Percentiles rank a stretch among this genome's conserved stretches.
Evolutionary conservation across 2,888 invertebrate species (phyloP).

Genomic region (Drosophila birchii): DNA sequence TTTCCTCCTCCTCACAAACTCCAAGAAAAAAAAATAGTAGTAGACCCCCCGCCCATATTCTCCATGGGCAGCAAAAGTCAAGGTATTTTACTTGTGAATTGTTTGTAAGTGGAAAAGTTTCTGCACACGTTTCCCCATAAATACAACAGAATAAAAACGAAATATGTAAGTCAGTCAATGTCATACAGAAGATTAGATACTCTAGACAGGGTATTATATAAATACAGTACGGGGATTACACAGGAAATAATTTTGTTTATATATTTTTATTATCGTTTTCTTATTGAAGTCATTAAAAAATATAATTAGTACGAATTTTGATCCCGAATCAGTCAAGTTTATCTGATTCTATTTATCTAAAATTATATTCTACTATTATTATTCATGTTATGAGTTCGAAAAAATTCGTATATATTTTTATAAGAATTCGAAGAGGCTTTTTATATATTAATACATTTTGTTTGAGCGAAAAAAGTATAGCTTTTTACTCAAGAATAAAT

Average conservation of each 20-base stretch:
- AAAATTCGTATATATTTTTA: too few relatives aligned
- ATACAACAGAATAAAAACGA: conserved; percentile 33
- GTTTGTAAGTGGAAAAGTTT: conserved; percentile 76
- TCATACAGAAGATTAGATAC: conserved; percentile 45
- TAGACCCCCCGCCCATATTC: conserved; percentile 10
- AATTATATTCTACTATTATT: too few relatives aligned
- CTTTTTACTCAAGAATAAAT: too few relatives aligned
- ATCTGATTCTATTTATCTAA: too few relatives aligned
- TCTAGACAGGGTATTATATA: conserved; percentile 20
- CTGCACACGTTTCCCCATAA: conserved; percentile 64
- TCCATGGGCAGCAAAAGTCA: conserved; percentile 66
- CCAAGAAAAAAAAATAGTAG: background rate
- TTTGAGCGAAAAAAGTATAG: too few relatives aligned
- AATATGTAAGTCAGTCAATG: conserved; percentile 17
- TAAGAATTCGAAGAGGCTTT: too few relatives aligned
- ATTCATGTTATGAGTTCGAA: too few relatives aligned
- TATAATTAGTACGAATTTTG: too few relatives aligned
- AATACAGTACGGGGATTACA: background rate
- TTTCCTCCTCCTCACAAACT: conserved; percentile 20
- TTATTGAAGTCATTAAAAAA: background rate
- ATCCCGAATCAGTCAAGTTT: too few relatives aligned
- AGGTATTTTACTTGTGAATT: conserved; percentile 71
- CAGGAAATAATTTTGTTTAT: background rate
- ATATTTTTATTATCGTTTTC: background rate
- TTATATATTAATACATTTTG: too few relatives aligned